Percentiles rank a stretch among this genome's conserved stretches.
These are phyloP conservation scores for Ips nitidus DNA, from an alignment of 1,140 invertebrate genomes.

Conservation along the genomic window DNA sequence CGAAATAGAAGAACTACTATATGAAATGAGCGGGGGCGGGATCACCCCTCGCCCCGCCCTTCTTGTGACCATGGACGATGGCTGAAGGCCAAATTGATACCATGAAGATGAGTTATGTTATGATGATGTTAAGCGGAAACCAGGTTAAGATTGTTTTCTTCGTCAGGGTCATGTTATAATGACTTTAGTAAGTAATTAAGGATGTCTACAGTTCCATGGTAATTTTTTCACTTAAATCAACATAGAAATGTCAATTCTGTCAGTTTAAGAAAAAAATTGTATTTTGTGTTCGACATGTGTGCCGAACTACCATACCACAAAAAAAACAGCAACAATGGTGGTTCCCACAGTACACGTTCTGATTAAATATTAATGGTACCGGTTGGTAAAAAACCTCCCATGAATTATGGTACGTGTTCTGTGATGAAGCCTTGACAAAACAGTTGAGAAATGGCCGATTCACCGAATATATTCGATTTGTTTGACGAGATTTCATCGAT, in stretches of 20 bases:
- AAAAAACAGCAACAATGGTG: conserved; percentile 5
- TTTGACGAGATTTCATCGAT: conserved; percentile 32
- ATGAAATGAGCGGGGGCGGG: conserved; percentile 41
- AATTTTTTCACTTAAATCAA: no score
- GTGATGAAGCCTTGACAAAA: conserved; percentile 46
- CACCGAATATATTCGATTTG: conserved; percentile 30
- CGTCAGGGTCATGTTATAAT: no score
- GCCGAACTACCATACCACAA: background rate
- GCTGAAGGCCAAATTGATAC: conserved; percentile 19
- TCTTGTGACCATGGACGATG: conserved; percentile 14
- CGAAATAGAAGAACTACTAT: conserved; percentile 42
- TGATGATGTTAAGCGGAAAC: conserved; percentile 7
- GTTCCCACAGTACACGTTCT: conserved; percentile 38
- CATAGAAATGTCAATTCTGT: no score
- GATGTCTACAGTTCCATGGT: no score
- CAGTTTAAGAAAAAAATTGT: no score
- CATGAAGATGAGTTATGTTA: conserved; percentile 10
- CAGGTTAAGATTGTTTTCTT: background rate
- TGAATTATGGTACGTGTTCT: conserved; percentile 44
- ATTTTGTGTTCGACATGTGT: no score
- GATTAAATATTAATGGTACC: conserved; percentile 47
- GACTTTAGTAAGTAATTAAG: no score
- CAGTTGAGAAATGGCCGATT: conserved; percentile 45
- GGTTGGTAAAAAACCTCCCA: conserved; percentile 36
- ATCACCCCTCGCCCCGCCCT: conserved; percentile 39